These are phyloP conservation scores for Hucho hucho DNA, from an alignment of 2,113 vertebrate species.

Conservation along the genomic window DNA sequence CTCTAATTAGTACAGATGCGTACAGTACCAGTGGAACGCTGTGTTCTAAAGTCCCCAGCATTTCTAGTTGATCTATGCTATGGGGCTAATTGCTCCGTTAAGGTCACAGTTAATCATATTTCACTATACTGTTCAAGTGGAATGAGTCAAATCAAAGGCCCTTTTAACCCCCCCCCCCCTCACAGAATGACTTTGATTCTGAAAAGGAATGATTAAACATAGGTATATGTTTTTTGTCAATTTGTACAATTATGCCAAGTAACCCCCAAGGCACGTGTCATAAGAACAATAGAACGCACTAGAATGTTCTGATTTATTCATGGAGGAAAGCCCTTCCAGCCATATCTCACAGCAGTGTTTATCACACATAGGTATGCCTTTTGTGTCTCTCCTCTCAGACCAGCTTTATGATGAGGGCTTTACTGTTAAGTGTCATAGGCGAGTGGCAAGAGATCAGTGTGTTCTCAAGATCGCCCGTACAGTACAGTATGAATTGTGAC, in stretches of 20 bases:
- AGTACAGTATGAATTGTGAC: not conserved
- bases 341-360: not conserved
- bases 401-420: not conserved
- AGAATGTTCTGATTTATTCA: not conserved
- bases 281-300: not conserved
- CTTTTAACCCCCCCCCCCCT: conserved; percentile 9
- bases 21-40: conserved; percentile 31
- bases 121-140: conserved; percentile 53
- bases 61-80: conserved; percentile 9
- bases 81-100: conserved; percentile 53
- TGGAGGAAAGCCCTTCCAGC: not conserved
- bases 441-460: too few relatives aligned
- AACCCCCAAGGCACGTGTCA: not conserved
- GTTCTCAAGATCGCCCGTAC: not conserved
- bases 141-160: conserved; percentile 58
- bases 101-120: conserved; percentile 50
- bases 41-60: conserved; percentile 8
- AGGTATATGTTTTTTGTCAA: conserved; percentile 44
- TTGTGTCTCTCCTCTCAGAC: not conserved
- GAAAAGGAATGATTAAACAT: conserved; percentile 13
- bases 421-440: too few relatives aligned
- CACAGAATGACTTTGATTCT: not conserved
- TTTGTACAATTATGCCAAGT: conserved; percentile 21
- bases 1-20: conserved; percentile 53
- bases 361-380: not conserved